Conservation (phyloP, 2,113 vertebrate genomes). For the Archilochus colubris region DNA sequence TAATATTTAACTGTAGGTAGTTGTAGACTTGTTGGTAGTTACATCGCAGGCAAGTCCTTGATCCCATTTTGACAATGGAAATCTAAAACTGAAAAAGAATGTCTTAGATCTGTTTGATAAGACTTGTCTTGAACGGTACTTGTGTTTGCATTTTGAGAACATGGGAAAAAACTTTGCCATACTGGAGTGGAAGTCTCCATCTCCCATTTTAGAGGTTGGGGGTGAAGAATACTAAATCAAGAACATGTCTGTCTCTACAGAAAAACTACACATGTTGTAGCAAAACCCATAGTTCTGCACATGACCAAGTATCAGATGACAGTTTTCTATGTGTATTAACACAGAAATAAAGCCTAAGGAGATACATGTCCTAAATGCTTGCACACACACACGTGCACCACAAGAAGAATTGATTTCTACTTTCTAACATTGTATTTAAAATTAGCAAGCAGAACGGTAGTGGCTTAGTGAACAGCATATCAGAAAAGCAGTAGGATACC, state of each 20-base stretch:
- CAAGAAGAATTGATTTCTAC: background rate
- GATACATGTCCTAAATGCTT: background rate
- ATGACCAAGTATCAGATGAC: background rate
- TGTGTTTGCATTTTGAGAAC: background rate
- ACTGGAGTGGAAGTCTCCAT: background rate
- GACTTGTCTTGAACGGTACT: accelerated
- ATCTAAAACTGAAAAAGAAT: background rate
- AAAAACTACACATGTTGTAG: accelerated
- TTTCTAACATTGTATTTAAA: background rate
- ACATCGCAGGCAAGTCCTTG: background rate
- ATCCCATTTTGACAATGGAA: background rate
- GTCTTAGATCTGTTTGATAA: background rate
- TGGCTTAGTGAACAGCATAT: background rate
- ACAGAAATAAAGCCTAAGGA: background rate
- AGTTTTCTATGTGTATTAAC: background rate
- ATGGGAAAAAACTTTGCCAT: background rate
- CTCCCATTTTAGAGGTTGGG: background rate
- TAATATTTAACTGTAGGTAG: background rate
- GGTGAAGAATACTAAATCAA: background rate
- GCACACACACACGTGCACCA: background rate
- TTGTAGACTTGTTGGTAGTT: background rate
- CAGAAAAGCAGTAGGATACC: background rate
- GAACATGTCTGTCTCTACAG: accelerated
- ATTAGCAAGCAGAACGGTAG: background rate
- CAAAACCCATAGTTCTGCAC: background rate